phyloP scores from a whole-genome alignment of 2,797 vertebrate species.

The Macropus fuliginosus region DNA sequence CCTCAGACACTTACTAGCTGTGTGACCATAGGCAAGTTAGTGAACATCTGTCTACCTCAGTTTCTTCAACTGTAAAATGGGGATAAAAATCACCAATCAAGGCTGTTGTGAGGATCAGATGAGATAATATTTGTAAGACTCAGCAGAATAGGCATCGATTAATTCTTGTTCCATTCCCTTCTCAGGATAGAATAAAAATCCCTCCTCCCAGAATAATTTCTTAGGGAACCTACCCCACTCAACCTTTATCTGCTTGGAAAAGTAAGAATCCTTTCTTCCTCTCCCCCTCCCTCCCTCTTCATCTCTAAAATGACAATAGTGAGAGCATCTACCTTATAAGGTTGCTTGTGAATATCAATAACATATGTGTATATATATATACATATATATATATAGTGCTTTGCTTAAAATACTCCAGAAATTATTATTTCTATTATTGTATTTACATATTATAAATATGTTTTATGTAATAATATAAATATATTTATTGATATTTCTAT shows the following conservation, averaged over 20 bases:
- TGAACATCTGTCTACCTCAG: not conserved
- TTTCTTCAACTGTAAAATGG: slow-evolving; percentile 17
- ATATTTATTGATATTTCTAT: no score
- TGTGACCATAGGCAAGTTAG: not conserved
- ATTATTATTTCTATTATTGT: not conserved
- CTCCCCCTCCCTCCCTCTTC: not conserved
- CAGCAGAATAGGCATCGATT: not conserved
- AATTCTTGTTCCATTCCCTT: not conserved
- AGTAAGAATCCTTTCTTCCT: not conserved
- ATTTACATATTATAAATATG: no score
- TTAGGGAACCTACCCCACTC: not conserved
- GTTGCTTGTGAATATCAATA: not conserved
- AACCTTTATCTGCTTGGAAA: not conserved
- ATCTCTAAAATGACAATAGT: not conserved
- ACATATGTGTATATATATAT: not conserved
- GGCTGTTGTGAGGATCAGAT: not conserved
- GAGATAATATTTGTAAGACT: not conserved
- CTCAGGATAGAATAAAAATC: not conserved
- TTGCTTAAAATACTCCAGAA: not conserved
- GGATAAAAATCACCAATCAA: not conserved
- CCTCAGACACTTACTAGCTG: not conserved
- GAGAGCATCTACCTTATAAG: not conserved
- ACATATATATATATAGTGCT: not conserved
- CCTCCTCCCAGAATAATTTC: not conserved
- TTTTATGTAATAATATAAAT: no score